phyloP scores from a whole-genome alignment of 2,113 vertebrate genomes.

The Pimephales promelas region DNA sequence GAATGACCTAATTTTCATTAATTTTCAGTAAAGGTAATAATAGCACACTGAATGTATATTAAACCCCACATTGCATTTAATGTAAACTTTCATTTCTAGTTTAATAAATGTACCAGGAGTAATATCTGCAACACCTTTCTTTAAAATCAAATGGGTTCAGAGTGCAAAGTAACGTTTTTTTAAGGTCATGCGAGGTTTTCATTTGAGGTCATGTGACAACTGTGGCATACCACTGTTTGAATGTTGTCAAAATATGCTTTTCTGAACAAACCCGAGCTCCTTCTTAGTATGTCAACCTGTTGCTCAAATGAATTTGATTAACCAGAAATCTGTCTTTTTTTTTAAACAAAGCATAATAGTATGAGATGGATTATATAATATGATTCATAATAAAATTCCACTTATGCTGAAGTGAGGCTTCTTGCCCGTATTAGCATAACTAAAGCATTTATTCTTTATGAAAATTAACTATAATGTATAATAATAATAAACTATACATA shows the following conservation, averaged over 20 bases:
- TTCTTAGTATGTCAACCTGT: neutral
- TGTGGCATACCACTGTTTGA: neutral
- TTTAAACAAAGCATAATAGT: neutral
- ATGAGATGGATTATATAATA: neutral
- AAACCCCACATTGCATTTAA: neutral
- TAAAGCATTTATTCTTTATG: neutral
- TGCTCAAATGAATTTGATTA: neutral
- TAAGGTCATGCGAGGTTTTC: neutral
- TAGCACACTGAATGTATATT: neutral
- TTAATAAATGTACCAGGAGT: neutral
- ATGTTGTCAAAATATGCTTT: neutral
- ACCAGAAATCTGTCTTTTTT: neutral
- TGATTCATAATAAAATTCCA: neutral
- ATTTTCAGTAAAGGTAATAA: neutral
- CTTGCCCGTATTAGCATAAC: neutral
- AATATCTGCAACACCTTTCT: neutral
- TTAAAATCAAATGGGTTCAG: neutral
- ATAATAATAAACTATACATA: neutral
- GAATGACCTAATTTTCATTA: neutral
- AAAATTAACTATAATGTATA: neutral
- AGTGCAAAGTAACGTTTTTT: neutral
- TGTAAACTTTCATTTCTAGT: neutral
- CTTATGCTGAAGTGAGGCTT: neutral
- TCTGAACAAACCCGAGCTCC: neutral
- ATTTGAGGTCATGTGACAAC: neutral